A percentile compares a stretch with the other conserved stretches of the same genome.
These are phyloP conservation scores for Lasioglossum baleicum DNA, from an alignment of 1,140 invertebrate genomes.

Conservation along the genomic window DNA sequence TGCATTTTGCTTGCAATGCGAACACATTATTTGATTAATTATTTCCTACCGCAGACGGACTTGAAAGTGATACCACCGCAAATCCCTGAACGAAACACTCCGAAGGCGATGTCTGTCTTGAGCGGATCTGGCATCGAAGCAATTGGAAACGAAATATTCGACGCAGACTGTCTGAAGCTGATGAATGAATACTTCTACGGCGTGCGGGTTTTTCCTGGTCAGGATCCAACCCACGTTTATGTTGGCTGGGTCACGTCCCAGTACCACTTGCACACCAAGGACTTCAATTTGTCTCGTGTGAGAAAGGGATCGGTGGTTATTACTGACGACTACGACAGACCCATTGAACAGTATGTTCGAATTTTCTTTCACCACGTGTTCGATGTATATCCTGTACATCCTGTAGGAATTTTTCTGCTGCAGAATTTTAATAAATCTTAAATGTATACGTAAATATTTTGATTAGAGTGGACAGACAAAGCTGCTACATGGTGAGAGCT, in stretches of 20 bases:
- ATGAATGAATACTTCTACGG: constrained; percentile 99
- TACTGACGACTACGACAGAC: constrained; percentile 88
- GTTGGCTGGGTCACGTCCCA: constrained; percentile 99
- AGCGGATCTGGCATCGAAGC: constrained; percentile 85
- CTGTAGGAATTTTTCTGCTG: no score
- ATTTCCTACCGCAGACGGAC: constrained; percentile 79
- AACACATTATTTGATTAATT: background rate
- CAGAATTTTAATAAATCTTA: no score
- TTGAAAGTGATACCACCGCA: constrained; percentile 84
- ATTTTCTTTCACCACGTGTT: no score
- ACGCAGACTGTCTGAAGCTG: constrained; percentile 92
- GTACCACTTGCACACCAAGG: constrained; percentile 93
- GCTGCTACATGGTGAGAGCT: constrained; percentile 98
- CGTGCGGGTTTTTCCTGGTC: constrained; percentile 94
- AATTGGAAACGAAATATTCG: constrained; percentile 91
- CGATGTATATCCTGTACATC: no score
- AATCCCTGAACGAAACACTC: constrained; percentile 85
- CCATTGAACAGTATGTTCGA: constrained; percentile 85
- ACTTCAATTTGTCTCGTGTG: constrained; percentile 94
- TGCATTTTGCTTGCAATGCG: background rate
- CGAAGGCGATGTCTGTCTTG: constrained; percentile 87
- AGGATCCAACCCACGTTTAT: constrained; percentile 98
- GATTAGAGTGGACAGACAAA: constrained; percentile 93
- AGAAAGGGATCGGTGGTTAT: constrained; percentile 92
- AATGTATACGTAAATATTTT: background rate